phyloP scores from a whole-genome alignment of 2,888 invertebrate genomes.

The Rhagophthalmus giganteus region DNA sequence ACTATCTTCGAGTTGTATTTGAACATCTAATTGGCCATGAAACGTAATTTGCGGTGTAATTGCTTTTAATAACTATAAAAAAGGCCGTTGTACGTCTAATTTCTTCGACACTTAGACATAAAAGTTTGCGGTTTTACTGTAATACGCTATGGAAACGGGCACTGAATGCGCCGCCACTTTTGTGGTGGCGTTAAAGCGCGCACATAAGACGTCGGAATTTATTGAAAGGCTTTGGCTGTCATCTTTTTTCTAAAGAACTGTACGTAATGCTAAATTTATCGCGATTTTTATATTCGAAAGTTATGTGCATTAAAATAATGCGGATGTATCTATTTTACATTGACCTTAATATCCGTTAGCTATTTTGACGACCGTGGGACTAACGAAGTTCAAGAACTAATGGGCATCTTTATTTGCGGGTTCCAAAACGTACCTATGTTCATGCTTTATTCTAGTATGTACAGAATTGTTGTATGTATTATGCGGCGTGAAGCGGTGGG shows the following conservation, averaged over 20 bases:
- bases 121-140: not conserved
- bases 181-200: too few relatives aligned
- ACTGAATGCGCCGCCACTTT: too few relatives aligned
- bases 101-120: not conserved
- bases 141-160: too few relatives aligned
- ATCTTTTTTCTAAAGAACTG: too few relatives aligned
- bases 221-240: too few relatives aligned
- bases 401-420: not conserved
- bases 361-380: conserved; percentile 1
- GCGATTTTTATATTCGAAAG: too few relatives aligned
- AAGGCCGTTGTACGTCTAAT: not conserved
- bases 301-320: not conserved
- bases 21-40: not conserved
- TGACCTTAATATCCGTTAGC: conserved; percentile 1
- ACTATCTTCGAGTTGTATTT: not conserved
- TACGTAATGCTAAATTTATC: too few relatives aligned
- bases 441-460: too few relatives aligned
- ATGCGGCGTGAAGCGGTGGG: too few relatives aligned
- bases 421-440: too few relatives aligned
- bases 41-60: not conserved
- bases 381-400: conserved; percentile 2
- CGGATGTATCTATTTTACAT: conserved; percentile 11
- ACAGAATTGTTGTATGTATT: too few relatives aligned
- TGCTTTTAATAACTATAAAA: not conserved
- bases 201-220: too few relatives aligned